A percentile compares a stretch with the other conserved stretches of the same genome.
Conservation (phyloP, 2,113 vertebrate species). For the Haplochromis vanheusdeni region DNA sequence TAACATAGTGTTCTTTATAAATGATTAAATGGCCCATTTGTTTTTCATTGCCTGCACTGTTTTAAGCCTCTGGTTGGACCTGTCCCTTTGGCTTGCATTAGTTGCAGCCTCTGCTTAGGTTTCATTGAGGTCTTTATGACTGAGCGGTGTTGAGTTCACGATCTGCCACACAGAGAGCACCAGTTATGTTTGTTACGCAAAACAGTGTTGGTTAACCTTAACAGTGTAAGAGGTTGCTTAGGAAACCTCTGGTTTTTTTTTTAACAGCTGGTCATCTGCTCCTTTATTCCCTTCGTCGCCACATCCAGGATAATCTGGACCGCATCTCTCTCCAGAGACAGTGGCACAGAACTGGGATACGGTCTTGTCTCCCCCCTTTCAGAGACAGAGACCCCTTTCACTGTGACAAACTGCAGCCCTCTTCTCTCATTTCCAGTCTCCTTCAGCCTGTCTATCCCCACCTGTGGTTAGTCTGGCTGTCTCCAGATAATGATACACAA, state of each 20-base stretch:
- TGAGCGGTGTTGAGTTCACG: conserved; percentile 8
- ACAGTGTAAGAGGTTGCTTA: not conserved
- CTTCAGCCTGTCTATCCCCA: conserved; percentile 17
- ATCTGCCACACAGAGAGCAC: not conserved
- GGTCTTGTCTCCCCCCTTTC: not conserved
- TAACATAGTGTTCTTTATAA: not conserved
- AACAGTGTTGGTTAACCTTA: not conserved
- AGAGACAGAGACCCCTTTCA: conserved; percentile 63
- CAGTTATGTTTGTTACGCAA: not conserved
- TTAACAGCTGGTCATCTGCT: not conserved
- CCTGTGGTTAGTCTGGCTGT: conserved; percentile 22
- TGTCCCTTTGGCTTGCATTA: not conserved
- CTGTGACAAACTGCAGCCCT: conserved; percentile 27
- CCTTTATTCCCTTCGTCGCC: not conserved
- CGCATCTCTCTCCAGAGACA: not conserved
- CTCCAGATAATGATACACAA: conserved; percentile 12
- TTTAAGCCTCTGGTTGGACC: not conserved
- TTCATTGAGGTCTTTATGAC: conserved; percentile 13
- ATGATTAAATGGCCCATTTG: not conserved
- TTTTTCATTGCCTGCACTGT: not conserved
- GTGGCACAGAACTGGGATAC: not conserved
- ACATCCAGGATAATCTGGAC: conserved; percentile 8
- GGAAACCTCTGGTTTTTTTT: not conserved
- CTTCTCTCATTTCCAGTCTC: conserved; percentile 38
- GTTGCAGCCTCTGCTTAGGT: conserved; percentile 6